Evolutionary conservation across 1,140 invertebrate genomes (phyloP), one percentile per base, ranked within the genome.

Genomic region (Achroia grisella): DNA sequence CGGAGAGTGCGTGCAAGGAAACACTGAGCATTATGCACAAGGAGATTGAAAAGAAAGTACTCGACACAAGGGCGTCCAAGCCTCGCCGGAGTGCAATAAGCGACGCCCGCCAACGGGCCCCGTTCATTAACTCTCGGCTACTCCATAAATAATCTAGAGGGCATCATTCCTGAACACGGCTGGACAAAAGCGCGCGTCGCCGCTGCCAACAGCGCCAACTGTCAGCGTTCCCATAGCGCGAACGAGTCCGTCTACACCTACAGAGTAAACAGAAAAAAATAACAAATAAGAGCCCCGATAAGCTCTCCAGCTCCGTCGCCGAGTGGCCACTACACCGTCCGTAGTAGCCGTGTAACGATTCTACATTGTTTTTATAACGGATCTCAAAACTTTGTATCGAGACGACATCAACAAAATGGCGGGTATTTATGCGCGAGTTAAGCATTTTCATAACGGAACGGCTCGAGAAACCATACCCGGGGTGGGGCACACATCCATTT

Each of bases 21-120:
- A 71, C 73, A 70, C 64, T 58, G 54, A 62, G 67, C 71, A 79
- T 79, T 79, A 77, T 81, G 71, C 74, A 73, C 71, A 68, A 74
- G 69, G 58, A 72, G 70, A 72, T 73, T 78, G 77, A 81, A 80
- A 77, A 77, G 77, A 78, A 77, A 71, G 66, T 72, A 56, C 74
- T 78, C 66, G 63, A 77, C 62, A 62, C 59, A 66, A 77, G 71
- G 67, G 74, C 73, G 77, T 71, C 74, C 74, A 47, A 70, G 71
- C 52, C 67, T 60, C 69, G 53, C 31, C 64, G 58, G 72, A 75
- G 74, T 60, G 74, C 67, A 73, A 80, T 80, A 72, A 80, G 67
- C 71, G 77, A 71, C 75, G 68, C 70, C 62, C 63, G 65, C 52
- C 63, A 67, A 56, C 71, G 63, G 56, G 59, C 48, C 58, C 60